Percentiles rank a stretch among this genome's conserved stretches.
Conservation (phyloP, 2,797 vertebrate genomes). For the Falco biarmicus region DNA sequence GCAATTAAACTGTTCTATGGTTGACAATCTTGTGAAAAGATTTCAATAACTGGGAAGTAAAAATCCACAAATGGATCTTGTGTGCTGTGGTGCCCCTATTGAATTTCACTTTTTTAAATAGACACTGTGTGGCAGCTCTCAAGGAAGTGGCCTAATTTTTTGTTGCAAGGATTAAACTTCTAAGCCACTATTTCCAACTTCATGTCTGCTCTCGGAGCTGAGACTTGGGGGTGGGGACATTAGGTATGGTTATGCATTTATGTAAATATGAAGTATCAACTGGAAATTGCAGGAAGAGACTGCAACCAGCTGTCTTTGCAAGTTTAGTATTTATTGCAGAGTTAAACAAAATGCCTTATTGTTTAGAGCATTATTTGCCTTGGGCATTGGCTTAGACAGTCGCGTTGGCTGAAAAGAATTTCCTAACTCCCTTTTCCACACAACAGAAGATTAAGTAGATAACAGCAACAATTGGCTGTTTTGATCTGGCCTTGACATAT, state of each 20-base stretch:
- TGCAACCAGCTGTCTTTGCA: constrained; percentile 20
- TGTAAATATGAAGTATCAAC: neutral
- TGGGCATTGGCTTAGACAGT: constrained; percentile 52
- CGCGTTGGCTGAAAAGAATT: constrained; percentile 58
- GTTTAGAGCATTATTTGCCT: constrained; percentile 56
- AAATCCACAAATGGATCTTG: neutral
- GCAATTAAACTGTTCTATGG: neutral
- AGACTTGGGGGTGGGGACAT: neutral
- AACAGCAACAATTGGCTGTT: constrained; percentile 56
- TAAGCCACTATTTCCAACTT: neutral
- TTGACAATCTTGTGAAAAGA: neutral
- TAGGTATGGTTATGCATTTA: neutral
- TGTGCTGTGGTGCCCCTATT: neutral
- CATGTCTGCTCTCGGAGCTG: neutral
- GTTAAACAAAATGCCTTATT: constrained; percentile 51
- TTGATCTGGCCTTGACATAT: constrained; percentile 46
- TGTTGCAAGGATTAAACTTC: neutral
- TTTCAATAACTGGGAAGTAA: neutral
- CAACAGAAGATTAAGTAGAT: constrained; percentile 56
- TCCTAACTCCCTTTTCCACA: constrained; percentile 46
- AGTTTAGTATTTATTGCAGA: constrained; percentile 28
- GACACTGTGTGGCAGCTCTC: neutral
- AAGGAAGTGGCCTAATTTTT: neutral
- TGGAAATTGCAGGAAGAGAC: neutral
- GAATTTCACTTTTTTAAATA: neutral